These are phyloP conservation scores for Zaprionus lineosus DNA, from an alignment of 2,888 invertebrate genomes.

Conservation along the genomic window DNA sequence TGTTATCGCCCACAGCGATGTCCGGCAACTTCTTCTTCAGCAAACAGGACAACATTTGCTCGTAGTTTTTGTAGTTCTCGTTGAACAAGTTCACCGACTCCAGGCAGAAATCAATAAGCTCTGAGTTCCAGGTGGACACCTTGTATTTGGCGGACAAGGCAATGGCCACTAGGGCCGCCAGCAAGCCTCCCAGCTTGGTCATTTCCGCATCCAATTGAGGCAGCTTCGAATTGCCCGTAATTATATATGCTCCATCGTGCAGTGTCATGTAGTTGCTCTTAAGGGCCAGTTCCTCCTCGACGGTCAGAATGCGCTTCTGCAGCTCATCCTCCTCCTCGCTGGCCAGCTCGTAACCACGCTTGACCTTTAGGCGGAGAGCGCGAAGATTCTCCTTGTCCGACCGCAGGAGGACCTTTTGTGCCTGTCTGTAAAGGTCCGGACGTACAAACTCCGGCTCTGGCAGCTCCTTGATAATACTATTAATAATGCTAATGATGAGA, in stretches of 20 bases:
- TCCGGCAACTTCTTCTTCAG: conserved; percentile 85
- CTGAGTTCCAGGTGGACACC: conserved; percentile 85
- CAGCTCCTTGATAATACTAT: conserved; percentile 55
- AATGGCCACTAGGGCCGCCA: conserved; percentile 66
- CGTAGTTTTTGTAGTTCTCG: conserved; percentile 72
- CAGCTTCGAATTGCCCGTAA: conserved; percentile 84
- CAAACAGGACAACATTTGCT: conserved; percentile 75
- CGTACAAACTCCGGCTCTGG: conserved; percentile 48
- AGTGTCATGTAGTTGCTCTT: conserved; percentile 85
- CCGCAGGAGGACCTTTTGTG: conserved; percentile 72
- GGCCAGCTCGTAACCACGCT: conserved; percentile 76
- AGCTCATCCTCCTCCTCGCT: conserved; percentile 83
- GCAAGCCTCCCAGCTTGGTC: conserved; percentile 69
- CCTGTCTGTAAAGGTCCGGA: conserved; percentile 63
- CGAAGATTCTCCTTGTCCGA: conserved; percentile 77
- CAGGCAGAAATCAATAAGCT: conserved; percentile 85
- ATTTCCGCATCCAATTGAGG: conserved; percentile 72
- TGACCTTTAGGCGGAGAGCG: conserved; percentile 66
- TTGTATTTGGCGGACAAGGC: conserved; percentile 85
- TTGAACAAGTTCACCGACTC: conserved; percentile 82
- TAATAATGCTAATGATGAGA: conserved; percentile 65
- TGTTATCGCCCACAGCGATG: conserved; percentile 85
- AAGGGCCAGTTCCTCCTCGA: conserved; percentile 84
- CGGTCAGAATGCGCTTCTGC: conserved; percentile 63
- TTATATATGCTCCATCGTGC: conserved; percentile 85